Evolutionary conservation across 64 coral and sea anemone genomes (phyloP), one percentile per base, ranked within the genome.

Genomic region (Acropora tenuis): DNA sequence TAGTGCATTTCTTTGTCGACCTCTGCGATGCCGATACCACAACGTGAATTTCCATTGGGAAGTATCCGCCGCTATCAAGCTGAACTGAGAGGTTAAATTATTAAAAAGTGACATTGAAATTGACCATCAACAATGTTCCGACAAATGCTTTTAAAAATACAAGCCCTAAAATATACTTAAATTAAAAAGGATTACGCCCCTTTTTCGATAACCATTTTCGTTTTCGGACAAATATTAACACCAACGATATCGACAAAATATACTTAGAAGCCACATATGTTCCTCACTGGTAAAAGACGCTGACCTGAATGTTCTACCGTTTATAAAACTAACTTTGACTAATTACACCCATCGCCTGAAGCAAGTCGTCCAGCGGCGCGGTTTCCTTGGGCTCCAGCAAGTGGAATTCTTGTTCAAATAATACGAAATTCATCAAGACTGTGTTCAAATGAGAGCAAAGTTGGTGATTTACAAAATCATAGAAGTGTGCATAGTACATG

Each of bases 381-480:
- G 90, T 98, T 73, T 98, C 97, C 85, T 96, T 95, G 18, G 94
- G 68, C 15, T 98, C 97, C 74, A 98, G 80, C 69, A 94, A 93
- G 50, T 88, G 93, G 88, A 98, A 98, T 79, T 96, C 91, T 88
- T 93, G 88, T 75, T 95, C 86, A 69, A 93, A 98, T 41, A 96
- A 50, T 46, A 95, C 78, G 58, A 98, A 98, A 83, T 98, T 89
- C 83, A 96, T 98, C 78, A 98, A 98, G 13, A 93, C 94, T 6
- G 93, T 95, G 79, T 98, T 98, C 4, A 98, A 61, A 66, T 98
- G 88, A 44, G 88, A 5, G 45, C 96, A 73, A 16, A 98, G 97
- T 84, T 84, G 91, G 43, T 96, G 88, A 71, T 94, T 95, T 53
- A 93, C 83, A 69, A 98, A 83, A 43, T 98, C 94, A 50, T 84